Evolutionary conservation across 2,113 vertebrate genomes (phyloP).

Genomic region (Oncorhynchus tshawytscha): DNA sequence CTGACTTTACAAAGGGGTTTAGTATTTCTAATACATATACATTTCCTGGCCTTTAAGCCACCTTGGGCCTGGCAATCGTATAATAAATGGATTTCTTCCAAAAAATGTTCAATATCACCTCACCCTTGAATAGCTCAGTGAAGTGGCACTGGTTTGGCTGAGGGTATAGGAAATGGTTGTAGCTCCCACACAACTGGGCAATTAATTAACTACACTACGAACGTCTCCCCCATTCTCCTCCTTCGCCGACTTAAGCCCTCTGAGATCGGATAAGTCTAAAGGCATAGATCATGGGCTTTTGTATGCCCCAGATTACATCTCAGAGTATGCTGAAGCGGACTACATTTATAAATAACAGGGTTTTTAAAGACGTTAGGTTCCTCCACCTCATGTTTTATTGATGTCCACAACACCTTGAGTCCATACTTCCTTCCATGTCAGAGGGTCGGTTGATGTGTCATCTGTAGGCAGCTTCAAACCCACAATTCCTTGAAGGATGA

Average conservation of each 20-base stretch:
- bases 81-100: slow-evolving; percentile 36
- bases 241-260: background rate
- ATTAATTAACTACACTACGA: slow-evolving; percentile 30
- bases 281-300: slow-evolving; percentile 41
- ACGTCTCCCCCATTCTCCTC: background rate
- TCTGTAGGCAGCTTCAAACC: background rate
- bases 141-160: background rate
- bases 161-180: background rate
- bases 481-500: background rate
- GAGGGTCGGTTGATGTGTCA: background rate
- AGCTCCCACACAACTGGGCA: slow-evolving; percentile 1
- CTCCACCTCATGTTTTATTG: slow-evolving; percentile 48
- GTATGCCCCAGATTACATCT: slow-evolving; percentile 37
- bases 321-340: background rate
- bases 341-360: slow-evolving; percentile 39
- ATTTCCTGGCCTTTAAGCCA: background rate
- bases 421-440: slow-evolving; percentile 6
- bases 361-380: slow-evolving; percentile 26
- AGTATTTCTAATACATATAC: slow-evolving; percentile 12
- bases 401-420: slow-evolving; percentile 31
- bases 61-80: background rate
- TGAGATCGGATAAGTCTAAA: slow-evolving; percentile 43
- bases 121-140: background rate
- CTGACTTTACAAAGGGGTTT: background rate
- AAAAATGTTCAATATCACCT: slow-evolving; percentile 25